A percentile compares a stretch with the other conserved stretches of the same genome.
phyloP scores from a whole-genome alignment of 1,140 invertebrate genomes.

The Drosophila sp. region DNA sequence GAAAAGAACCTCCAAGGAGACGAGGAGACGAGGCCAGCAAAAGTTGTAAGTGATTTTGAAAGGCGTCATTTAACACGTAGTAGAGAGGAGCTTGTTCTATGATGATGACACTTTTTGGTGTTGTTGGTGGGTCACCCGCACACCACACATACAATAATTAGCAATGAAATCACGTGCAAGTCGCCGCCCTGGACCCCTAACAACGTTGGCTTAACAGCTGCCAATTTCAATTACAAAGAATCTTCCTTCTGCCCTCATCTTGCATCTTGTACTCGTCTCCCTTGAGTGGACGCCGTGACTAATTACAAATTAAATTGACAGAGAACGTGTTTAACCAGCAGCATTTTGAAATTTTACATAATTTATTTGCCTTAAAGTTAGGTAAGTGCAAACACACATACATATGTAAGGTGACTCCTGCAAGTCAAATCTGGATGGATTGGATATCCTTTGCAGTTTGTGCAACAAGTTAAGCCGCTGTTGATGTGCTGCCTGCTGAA shows the following conservation, averaged over 20 bases:
- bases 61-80: conserved; percentile 39
- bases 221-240: conserved; percentile 72
- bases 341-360: conserved; percentile 56
- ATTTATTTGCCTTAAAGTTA: conserved; percentile 44
- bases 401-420: background rate
- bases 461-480: conserved; percentile 69
- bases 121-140: conserved; percentile 11
- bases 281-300: conserved; percentile 68
- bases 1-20: conserved; percentile 20
- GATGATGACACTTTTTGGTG: conserved; percentile 52
- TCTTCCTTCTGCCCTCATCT: conserved; percentile 22
- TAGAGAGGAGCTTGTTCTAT: conserved; percentile 5
- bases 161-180: conserved; percentile 72
- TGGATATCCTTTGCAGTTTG: background rate
- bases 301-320: conserved; percentile 78
- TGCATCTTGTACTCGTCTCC: conserved; percentile 18
- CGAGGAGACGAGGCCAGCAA: background rate
- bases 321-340: conserved; percentile 68
- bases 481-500: conserved; percentile 50
- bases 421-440: conserved; percentile 13
- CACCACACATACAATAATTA: conserved; percentile 62
- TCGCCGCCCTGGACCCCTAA: conserved; percentile 37
- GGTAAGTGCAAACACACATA: too few species aligned
- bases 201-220: conserved; percentile 60
- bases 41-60: conserved; percentile 46